Conservation (phyloP, 1,140 invertebrate genomes). For the Babylonia areolata region DNA sequence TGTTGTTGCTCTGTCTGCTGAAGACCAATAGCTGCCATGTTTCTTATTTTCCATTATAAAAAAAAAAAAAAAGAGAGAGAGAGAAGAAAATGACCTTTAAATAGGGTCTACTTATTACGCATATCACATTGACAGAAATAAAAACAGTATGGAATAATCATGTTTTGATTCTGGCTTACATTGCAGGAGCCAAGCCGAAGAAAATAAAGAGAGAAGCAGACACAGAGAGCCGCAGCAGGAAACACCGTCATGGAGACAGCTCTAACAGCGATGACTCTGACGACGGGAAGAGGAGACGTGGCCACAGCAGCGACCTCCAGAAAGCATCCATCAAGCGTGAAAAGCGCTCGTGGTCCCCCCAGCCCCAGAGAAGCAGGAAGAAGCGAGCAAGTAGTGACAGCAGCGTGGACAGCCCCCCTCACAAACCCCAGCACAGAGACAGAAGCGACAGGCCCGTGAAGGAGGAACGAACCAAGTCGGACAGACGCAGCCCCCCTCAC, state of each 20-base stretch:
- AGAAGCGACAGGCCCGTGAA: neutral
- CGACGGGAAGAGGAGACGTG: neutral
- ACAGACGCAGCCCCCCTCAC: neutral
- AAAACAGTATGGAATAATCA: too few species aligned
- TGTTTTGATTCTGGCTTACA: neutral
- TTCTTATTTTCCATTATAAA: too few species aligned
- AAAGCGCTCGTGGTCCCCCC: neutral
- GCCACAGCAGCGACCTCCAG: too few species aligned
- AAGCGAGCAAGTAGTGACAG: neutral
- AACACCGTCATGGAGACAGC: neutral
- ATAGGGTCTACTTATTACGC: too few species aligned
- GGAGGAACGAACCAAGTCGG: neutral
- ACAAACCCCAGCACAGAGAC: neutral
- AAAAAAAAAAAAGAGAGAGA: too few species aligned
- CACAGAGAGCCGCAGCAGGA: neutral
- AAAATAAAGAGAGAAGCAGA: neutral
- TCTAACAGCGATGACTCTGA: neutral
- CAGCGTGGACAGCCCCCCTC: neutral
- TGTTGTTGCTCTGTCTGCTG: too few species aligned
- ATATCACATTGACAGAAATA: too few species aligned
- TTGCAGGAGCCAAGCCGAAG: conserved; percentile 8
- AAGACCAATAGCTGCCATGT: too few species aligned
- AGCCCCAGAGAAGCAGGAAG: neutral
- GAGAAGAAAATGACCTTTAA: too few species aligned
- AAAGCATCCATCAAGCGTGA: neutral